Evolutionary conservation across 2,113 vertebrate species (phyloP).

Genomic region (Pangasianodon hypophthalmus): DNA sequence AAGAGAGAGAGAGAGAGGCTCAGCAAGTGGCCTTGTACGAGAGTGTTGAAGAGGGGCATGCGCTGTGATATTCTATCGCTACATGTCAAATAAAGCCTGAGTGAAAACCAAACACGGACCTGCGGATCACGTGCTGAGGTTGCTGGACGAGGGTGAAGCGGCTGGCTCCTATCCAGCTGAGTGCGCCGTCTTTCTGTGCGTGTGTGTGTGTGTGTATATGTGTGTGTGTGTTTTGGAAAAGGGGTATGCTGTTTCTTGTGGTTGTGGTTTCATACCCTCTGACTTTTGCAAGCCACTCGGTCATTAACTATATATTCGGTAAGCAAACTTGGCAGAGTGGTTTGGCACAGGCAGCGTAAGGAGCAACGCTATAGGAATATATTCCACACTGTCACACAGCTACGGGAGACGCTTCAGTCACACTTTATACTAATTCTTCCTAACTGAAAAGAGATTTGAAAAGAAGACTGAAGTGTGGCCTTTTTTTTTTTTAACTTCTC

Average conservation of each 20-base stretch:
- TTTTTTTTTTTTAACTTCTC: neutral
- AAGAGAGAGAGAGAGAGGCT: neutral
- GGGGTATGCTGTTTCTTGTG: slow-evolving; percentile 55
- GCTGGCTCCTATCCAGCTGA: slow-evolving; percentile 62
- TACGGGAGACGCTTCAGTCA: neutral
- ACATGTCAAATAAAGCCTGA: slow-evolving; percentile 53
- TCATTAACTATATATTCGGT: slow-evolving; percentile 64
- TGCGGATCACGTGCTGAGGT: slow-evolving; percentile 66
- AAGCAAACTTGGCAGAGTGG: slow-evolving; percentile 53
- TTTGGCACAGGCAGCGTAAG: slow-evolving; percentile 16
- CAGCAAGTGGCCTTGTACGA: neutral
- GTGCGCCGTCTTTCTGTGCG: slow-evolving; percentile 15
- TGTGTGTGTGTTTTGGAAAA: slow-evolving; percentile 25
- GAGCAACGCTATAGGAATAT: neutral
- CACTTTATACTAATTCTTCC: neutral
- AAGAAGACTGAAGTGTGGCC: neutral
- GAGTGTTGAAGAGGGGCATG: neutral
- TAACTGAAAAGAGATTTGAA: neutral
- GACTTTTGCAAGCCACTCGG: slow-evolving; percentile 58
- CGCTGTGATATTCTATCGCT: slow-evolving; percentile 38
- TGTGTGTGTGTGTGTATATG: slow-evolving; percentile 4
- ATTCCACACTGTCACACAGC: neutral
- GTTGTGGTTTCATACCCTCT: slow-evolving; percentile 66
- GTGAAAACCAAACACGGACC: slow-evolving; percentile 60
- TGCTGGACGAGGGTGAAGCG: slow-evolving; percentile 67